Evolutionary conservation across 2,888 invertebrate genomes (phyloP), one percentile per base, ranked within the genome.

Genomic region (Orthosia cruda): DNA sequence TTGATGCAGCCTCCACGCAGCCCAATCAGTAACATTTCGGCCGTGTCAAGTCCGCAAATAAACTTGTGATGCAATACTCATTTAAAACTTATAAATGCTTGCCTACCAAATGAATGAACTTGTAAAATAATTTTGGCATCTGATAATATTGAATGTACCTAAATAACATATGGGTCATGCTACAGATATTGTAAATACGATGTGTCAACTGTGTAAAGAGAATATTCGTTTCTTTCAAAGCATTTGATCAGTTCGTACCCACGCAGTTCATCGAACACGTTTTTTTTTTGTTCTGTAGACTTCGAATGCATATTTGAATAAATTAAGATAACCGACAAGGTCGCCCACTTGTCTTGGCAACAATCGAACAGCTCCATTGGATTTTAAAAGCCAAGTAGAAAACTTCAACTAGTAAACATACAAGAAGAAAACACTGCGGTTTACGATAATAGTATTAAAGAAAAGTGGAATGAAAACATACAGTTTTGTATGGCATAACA

Each of bases 21-120:
- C 79, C 85, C 81, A 87, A 89, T 86, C 84, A 88, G 87, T 78
- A 81, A 83, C 87, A 89, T 91, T 91, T 91, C 90, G 88, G 83
- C 77, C 88, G 89, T 92, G 93, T 93, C 92, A 92, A 93, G 89
- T 92, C 93, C 91, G 87, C 91, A 94, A 94, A 95, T 95, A 95
- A 93, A 93, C 91, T 84, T 86, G 88, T 94, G 94, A 94, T 93
- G 94, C 93, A 93, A 94, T 90, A 78, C 81, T 80, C 76, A 86
- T 88, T 85, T 88, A 87, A 84, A 88, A 89, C 88, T 89, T 87
- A 82, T 84, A 83, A 75, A 84, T 84, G 87, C 84, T 84, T 84
- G 62, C 62, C 64, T 64, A 71, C 74, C 67, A 72, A 80, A 85
- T 87, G 72, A 54, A 77, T 79, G 72, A 84, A 80, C 64, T 85